Percentiles rank a stretch among this genome's conserved stretches.
These are phyloP conservation scores for Epicauta chinensis DNA, from an alignment of 1,140 invertebrate species.

Conservation along the genomic window DNA sequence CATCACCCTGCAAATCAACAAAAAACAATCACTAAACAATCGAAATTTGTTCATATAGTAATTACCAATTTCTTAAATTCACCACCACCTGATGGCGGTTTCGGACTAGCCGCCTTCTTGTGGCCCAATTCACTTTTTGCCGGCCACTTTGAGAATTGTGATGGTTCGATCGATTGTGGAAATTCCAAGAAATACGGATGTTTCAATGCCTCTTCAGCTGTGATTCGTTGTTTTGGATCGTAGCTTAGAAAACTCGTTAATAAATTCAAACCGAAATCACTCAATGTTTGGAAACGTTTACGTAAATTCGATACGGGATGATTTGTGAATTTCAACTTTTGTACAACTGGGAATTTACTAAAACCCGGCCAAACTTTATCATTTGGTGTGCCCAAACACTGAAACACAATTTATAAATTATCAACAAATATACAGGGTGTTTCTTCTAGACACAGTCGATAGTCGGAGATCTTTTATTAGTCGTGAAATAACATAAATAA, in stretches of 20 bases:
- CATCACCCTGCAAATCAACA: constrained; percentile 9
- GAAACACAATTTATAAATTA: too few relatives aligned
- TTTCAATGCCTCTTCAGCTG: constrained; percentile 81
- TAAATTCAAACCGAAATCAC: constrained; percentile 76
- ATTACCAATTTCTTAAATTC: constrained; percentile 78
- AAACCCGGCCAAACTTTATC: constrained; percentile 95
- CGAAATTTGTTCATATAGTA: constrained; percentile 17
- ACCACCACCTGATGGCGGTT: constrained; percentile 89
- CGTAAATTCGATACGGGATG: constrained; percentile 83
- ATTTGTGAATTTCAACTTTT: constrained; percentile 86
- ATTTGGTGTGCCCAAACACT: constrained; percentile 84
- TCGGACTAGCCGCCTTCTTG: constrained; percentile 72
- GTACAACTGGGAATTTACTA: constrained; percentile 79
- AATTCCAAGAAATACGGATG: constrained; percentile 89
- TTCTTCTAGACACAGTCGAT: too few relatives aligned
- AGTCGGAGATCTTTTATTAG: too few relatives aligned
- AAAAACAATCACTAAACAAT: constrained; percentile 18
- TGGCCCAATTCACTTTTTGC: constrained; percentile 91
- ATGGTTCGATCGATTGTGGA: constrained; percentile 87
- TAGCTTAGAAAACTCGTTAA: constrained; percentile 87
- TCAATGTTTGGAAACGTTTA: constrained; percentile 71
- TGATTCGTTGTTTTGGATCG: constrained; percentile 79
- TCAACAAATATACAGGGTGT: too few relatives aligned
- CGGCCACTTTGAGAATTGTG: constrained; percentile 99
- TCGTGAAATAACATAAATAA: too few relatives aligned